Evolutionary conservation across 2,113 vertebrate species (phyloP), one percentile per base, ranked within the genome.

Genomic region (Brachypteracias leptosomus): DNA sequence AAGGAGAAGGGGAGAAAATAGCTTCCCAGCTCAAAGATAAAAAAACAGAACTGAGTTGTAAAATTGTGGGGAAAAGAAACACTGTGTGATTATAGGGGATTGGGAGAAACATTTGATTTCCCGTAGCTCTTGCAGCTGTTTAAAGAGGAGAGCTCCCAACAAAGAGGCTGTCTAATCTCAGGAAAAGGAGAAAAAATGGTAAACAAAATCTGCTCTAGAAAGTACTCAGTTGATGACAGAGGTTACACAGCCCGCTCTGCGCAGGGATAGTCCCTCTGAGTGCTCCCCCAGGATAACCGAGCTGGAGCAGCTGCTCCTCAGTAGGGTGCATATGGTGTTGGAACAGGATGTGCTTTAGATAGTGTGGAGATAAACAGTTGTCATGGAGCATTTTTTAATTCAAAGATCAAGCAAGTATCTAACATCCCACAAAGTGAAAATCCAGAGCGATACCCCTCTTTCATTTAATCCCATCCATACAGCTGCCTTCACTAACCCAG

Each of bases 1-100:
- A n/a, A n/a, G n/a, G n/a, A 97, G 65, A 63, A 95, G 65, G 54
- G 28, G 61, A 89, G 68, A 94, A 97, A 92, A 93, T 75, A 95
- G 80, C 47, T 90, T 86, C 76, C 72, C 28, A 73, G 67, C 61
- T 92, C 73, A 61, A 80, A 86, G 76, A 88, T 55, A 33, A 80
- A 85, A 90, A 75, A 38, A 66, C 88, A 81, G 57, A 94, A 93
- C 2, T 13, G 61, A 84, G 57, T 57, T 78, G 68, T 46, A 91
- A 92, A 95, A 89, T 44, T 54, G 57, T 1, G 0, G 19, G 71
- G 25, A 3, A 77, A 78, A 82, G 36, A 92, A 92, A 51, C 18
- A 28, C 57, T 85, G 31, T 88, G 72, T 90, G 76, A 92, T 95
- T 92, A 92, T 16, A 21, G 26, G 16, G 46, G 35, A 55, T 6